Conservation (phyloP, 2,888 invertebrate species). For the Yponomeuta sedellus region DNA sequence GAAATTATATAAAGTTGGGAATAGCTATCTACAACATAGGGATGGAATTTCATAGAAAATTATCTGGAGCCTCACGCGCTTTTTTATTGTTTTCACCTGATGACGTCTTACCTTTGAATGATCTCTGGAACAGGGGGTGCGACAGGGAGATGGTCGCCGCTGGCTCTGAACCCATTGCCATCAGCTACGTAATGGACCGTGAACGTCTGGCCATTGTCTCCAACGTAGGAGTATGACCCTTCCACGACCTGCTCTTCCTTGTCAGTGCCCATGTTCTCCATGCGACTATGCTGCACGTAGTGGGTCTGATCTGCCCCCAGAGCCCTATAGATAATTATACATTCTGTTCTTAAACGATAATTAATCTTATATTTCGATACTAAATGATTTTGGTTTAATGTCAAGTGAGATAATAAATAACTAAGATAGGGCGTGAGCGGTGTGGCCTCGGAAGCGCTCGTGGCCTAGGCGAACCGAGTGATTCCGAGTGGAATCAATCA, state of each 20-base stretch:
- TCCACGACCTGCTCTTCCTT: constrained; percentile 78
- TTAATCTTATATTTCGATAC: too few species aligned
- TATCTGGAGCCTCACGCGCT: too few species aligned
- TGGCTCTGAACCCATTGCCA: constrained; percentile 85
- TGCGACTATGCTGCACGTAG: constrained; percentile 72
- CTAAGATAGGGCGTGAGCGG: too few species aligned
- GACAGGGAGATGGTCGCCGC: constrained; percentile 86
- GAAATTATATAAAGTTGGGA: too few species aligned
- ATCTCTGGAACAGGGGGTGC: constrained; percentile 85
- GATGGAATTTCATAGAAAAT: too few species aligned
- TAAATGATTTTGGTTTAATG: too few species aligned
- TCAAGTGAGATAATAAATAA: too few species aligned
- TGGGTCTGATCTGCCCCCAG: constrained; percentile 72
- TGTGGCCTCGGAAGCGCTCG: too few species aligned
- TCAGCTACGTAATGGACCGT: constrained; percentile 83
- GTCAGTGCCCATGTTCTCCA: constrained; percentile 75
- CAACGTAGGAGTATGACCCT: constrained; percentile 79
- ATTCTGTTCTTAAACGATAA: constrained; percentile 15
- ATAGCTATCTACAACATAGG: too few species aligned
- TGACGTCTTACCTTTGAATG: constrained; percentile 70
- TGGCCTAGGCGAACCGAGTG: too few species aligned
- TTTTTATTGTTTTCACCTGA: too few species aligned
- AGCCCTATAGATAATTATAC: constrained; percentile 45
- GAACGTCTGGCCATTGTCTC: constrained; percentile 78
- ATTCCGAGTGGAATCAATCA: too few species aligned